Conservation (phyloP, 1,140 invertebrate species). For the Globodera ellingtonae region DNA sequence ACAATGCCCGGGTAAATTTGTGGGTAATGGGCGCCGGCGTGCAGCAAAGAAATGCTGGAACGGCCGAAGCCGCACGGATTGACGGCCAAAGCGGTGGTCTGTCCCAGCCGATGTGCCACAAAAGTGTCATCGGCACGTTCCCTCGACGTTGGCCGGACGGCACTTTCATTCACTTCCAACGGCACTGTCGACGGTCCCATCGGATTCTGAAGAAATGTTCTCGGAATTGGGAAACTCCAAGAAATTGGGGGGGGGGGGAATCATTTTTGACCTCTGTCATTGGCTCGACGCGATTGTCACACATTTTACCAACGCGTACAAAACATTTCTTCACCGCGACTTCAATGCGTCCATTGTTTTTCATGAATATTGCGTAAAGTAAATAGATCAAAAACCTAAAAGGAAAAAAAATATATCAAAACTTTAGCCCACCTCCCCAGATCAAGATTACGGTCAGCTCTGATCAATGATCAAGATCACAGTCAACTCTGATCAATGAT, state of each 20-base stretch:
- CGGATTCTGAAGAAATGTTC: neutral
- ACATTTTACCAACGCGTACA: neutral
- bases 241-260: neutral
- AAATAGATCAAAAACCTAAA: conserved; percentile 53
- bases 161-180: neutral
- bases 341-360: conserved; percentile 57
- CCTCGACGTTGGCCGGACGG: neutral
- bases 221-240: no score
- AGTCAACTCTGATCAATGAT: no score
- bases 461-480: no score
- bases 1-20: conserved; percentile 29
- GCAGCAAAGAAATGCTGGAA: conserved; percentile 10
- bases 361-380: conserved; percentile 59
- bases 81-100: neutral
- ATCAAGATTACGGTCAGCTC: no score
- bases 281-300: neutral
- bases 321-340: conserved; percentile 38
- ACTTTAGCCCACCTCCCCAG: no score
- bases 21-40: conserved; percentile 20
- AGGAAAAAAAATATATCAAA: no score
- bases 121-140: neutral
- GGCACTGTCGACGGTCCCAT: neutral
- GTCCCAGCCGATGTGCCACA: neutral
- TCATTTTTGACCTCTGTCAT: neutral
- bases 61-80: neutral